A percentile compares a stretch with the other conserved stretches of the same genome.
phyloP scores from a whole-genome alignment of 2,797 vertebrate genomes.

The Australoheros facetus region DNA sequence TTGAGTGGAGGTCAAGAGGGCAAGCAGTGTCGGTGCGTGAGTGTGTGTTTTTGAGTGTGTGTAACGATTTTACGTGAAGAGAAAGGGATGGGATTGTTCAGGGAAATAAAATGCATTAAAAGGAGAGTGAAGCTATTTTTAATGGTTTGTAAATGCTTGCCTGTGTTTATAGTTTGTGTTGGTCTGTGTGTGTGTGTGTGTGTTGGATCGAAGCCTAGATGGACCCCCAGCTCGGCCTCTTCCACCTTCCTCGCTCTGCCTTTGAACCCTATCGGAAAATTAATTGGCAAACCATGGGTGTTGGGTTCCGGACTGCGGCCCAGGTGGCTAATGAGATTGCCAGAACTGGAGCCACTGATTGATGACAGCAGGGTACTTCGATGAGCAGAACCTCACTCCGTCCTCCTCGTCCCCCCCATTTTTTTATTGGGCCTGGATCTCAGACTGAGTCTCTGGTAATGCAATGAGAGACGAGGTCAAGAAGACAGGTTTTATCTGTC shows the following conservation, averaged over 20 bases:
- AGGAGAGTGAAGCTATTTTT: not conserved
- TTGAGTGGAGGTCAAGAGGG: conserved; percentile 67
- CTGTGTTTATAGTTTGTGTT: not conserved
- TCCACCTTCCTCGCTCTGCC: conserved; percentile 54
- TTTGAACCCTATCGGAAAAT: conserved; percentile 75
- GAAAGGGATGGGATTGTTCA: not conserved
- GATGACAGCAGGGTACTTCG: conserved; percentile 75
- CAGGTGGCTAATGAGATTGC: conserved; percentile 84
- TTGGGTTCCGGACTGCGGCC: conserved; percentile 60
- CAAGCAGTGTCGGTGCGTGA: conserved; percentile 10
- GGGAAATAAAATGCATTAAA: conserved; percentile 4
- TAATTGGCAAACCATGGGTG: conserved; percentile 74
- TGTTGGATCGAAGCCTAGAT: conserved; percentile 30
- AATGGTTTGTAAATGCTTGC: not conserved
- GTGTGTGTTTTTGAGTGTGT: not conserved
- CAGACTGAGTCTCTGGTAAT: conserved; percentile 63
- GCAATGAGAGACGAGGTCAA: conserved; percentile 63
- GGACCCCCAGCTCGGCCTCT: conserved; percentile 37
- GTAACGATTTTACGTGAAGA: conserved; percentile 15
- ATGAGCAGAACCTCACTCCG: conserved; percentile 55
- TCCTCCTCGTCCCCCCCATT: not conserved
- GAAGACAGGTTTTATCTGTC: conserved; percentile 52
- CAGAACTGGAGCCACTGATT: conserved; percentile 79
- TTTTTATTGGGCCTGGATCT: conserved; percentile 48
- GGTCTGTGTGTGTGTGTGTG: not conserved